These are phyloP conservation scores for Cerastoderma edule DNA, from an alignment of 2,888 invertebrate genomes.

Conservation along the genomic window DNA sequence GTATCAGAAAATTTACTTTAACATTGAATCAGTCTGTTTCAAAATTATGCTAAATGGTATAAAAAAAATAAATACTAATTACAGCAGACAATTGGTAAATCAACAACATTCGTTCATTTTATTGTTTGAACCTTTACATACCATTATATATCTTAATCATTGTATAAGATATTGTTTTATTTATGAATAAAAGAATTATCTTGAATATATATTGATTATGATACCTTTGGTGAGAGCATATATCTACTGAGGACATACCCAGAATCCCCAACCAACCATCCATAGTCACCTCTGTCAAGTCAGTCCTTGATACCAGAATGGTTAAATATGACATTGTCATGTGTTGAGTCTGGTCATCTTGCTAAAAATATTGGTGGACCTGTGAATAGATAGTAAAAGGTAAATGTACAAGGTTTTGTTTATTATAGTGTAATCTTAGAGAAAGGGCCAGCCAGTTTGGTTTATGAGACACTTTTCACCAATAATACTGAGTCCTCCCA, in stretches of 20 bases:
- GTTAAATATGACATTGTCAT: too few species aligned
- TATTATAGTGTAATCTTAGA: too few species aligned
- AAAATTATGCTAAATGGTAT: too few species aligned
- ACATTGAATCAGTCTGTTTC: background rate
- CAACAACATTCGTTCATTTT: background rate
- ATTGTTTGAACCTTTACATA: background rate
- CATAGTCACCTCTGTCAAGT: too few species aligned
- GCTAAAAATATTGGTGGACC: too few species aligned
- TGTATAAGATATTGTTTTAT: background rate
- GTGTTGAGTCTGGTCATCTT: too few species aligned
- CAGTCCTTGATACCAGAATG: too few species aligned
- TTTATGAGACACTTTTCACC: too few species aligned
- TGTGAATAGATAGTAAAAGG: too few species aligned
- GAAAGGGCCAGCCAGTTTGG: too few species aligned
- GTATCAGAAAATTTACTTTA: background rate
- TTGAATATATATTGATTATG: background rate
- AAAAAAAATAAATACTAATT: background rate
- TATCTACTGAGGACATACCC: constrained; percentile 26
- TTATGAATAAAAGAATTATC: background rate
- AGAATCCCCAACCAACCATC: constrained; percentile 26
- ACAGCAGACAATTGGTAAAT: background rate
- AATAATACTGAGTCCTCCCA: too few species aligned
- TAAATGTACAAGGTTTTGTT: too few species aligned
- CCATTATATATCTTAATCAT: background rate
- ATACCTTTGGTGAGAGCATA: constrained; percentile 24